Evolutionary conservation across 1,140 invertebrate species (phyloP), one percentile per base, ranked within the genome.

Genomic region (Spodoptera litura): DNA sequence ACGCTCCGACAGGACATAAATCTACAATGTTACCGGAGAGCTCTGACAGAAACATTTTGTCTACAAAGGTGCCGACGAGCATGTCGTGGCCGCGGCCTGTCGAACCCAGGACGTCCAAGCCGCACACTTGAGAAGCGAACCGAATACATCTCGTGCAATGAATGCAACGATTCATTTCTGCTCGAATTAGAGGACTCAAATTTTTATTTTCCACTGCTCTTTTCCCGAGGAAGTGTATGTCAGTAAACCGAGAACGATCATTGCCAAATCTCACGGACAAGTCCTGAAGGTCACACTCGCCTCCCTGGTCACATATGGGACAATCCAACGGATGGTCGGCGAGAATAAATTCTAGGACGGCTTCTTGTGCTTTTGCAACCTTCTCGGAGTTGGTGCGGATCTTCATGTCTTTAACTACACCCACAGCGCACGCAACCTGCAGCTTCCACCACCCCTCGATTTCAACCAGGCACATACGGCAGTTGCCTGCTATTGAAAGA

Each of bases 301-400:
- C 99, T 44, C 99, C 99, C 95, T 99, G 99, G 95, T 99, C 99
- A 95, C 99, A 99, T 95, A 99, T 99, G 2, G 99, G 99, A 95
- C 99, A 99, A 95, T 99, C 99, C 3, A 99, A 94, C 0, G 99
- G 99, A 96, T 99, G 99, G 90, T 99, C 99, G 44, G 99, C 97
- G 25, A 99, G 94, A 62, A 99, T 95, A 92, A 99, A 99, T 94
- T 99, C 99, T 98, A 99, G 99, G 12, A 99, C 99, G 78, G 98
- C 98, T 95, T 98, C 98, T 80, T 99, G 96, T 8, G 99, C 99
- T 74, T 72, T 96, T 27, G 94, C 96, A 78, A 96, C 95, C 58
- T 94, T n/a, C n/a, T 52, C 95, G 4, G 91, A 89, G 62, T 98
- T 96, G 8, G 97, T 97, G 87, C 97, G 96, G 53, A 98, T 89